phyloP scores from a whole-genome alignment of 2,888 invertebrate genomes.

The Horisme vitalbata region DNA sequence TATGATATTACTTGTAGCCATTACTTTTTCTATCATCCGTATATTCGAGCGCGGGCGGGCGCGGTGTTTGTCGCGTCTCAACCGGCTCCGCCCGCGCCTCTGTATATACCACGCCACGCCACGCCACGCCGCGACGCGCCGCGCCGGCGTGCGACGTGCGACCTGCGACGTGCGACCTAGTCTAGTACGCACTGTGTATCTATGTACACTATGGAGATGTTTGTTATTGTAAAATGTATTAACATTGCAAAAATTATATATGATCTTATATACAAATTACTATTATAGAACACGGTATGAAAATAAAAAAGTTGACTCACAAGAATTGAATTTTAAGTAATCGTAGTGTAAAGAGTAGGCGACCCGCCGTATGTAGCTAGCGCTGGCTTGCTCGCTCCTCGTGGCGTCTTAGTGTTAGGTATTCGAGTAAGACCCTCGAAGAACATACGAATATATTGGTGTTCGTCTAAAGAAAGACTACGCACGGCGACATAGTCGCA shows the following conservation, averaged over 20 bases:
- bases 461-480: constrained; percentile 22
- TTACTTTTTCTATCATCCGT: constrained; percentile 80
- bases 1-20: constrained; percentile 82
- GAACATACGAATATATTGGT: constrained; percentile 30
- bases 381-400: constrained; percentile 37
- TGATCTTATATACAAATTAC: constrained; percentile 82
- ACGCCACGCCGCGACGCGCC: constrained; percentile 36
- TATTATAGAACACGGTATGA: constrained; percentile 82
- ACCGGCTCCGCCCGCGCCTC: constrained; percentile 53
- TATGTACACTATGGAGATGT: constrained; percentile 79
- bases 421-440: constrained; percentile 21
- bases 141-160: constrained; percentile 4
- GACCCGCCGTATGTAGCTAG: constrained; percentile 50
- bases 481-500: constrained; percentile 27
- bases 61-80: constrained; percentile 10
- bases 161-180: constrained; percentile 2
- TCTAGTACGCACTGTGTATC: constrained; percentile 51
- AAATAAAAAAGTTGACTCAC: constrained; percentile 82
- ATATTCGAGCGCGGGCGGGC: constrained; percentile 50
- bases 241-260: constrained; percentile 83
- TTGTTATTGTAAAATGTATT: constrained; percentile 82
- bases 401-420: constrained; percentile 20
- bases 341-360: constrained; percentile 62
- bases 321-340: constrained; percentile 78
- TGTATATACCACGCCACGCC: constrained; percentile 58